A percentile compares a stretch with the other conserved stretches of the same genome.
phyloP scores from a whole-genome alignment of 2,888 invertebrate genomes.

The Pandemis corylana region DNA sequence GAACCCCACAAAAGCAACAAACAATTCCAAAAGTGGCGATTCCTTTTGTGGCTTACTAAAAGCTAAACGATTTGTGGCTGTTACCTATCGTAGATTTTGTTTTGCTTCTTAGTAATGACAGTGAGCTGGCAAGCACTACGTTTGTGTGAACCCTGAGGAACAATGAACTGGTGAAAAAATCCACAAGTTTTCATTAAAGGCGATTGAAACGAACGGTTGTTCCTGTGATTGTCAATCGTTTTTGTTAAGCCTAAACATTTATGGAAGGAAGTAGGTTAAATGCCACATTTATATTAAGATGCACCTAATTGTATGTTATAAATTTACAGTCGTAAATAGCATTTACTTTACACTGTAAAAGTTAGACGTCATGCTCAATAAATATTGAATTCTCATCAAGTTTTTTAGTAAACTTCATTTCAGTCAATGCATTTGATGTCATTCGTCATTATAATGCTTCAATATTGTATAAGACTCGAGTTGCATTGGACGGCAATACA shows the following conservation, averaged over 20 bases:
- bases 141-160: conserved; percentile 3
- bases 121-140: not conserved
- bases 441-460: not conserved
- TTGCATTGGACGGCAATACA: not conserved
- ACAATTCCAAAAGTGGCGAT: not conserved
- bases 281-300: not conserved
- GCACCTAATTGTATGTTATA: not conserved
- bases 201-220: conserved; percentile 9
- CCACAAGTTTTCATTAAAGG: conserved; percentile 9
- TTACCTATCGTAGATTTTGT: conserved; percentile 11
- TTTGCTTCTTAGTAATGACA: conserved; percentile 2
- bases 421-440: not conserved
- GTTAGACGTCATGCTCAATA: not conserved
- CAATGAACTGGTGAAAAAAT: conserved; percentile 8
- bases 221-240: conserved; percentile 2
- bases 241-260: not conserved
- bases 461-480: not conserved
- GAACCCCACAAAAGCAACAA: not conserved
- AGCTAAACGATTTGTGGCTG: conserved; percentile 13
- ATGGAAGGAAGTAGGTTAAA: no score
- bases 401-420: no score
- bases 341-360: no score
- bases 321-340: no score
- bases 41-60: conserved; percentile 13
- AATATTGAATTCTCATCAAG: not conserved